Base-by-base conservation (phyloP, 2,888 invertebrate genomes). In the Xestia xanthographa region DNA sequence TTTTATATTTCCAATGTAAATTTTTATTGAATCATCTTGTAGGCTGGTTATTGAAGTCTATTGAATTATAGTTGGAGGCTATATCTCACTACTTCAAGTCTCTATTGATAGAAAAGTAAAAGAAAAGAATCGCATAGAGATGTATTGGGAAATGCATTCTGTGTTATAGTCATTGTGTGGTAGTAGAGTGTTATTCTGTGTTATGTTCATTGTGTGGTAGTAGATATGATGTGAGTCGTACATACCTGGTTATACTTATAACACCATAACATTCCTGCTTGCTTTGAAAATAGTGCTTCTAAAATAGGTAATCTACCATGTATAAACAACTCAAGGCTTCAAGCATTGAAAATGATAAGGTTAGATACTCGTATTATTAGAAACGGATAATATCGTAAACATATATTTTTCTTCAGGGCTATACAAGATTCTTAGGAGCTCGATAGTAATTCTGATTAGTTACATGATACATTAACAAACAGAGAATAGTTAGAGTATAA, bases 401-500 rank as follows among this genome's bases (percentile, higher is more conserved):
- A 48, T 43, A 58, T 20, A n/a, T 58, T 43, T 58, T 58, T 67
- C 48, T 58, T 29, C 9, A 9, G 65, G 11, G 50, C 14, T 22
- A 5, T 6, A 22, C 14, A 53, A n/a, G 14, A 38, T 71, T 72
- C n/a, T 71, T 26, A 41, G 29, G 11, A 63, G 63, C 45, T 53
- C 22, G 38, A 69, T 69, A 66, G 62, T 75, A 75, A 65, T 29
- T 38, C 41, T 38, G 29, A 68, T 50, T 26, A 41, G 14, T 58
- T 65, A 60, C 41, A 56, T 53, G 43, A 78, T 69, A 69, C 60
- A 68, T 72, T 66, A 66, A 63, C 45, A 82, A 68, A 41, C 71
- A 48, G 4, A 56, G 2, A 58, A 45, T 60, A 53, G 45, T 53
- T 41, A 38, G 34, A 26, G n/a, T 43, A 65, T 60, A 26, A 58